Evolutionary conservation across 2,113 vertebrate species (phyloP), one percentile per base, ranked within the genome.

Genomic region (Garra rufa): DNA sequence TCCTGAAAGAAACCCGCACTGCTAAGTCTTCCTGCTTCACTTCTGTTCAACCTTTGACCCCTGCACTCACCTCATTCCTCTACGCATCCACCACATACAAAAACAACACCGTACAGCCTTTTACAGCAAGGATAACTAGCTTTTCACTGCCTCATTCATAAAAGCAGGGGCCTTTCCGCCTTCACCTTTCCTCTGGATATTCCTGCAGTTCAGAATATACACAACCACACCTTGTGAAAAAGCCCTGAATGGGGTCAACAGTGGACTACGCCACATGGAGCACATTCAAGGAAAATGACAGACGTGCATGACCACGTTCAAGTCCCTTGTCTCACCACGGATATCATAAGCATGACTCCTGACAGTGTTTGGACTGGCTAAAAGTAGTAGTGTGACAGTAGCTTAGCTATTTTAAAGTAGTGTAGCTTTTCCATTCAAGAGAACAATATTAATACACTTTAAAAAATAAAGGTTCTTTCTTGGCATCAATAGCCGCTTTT

Each of bases 41-140:
- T 88, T 71, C 82, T 69, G 55, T 87, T 86, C 88, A 87, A 91
- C 92, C 91, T 91, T 74, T 67, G 82, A 55, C 84, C 90, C 82
- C 43, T 44, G 0, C 6, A 17, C 83, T 85, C 52, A 71, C 30
- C 52, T 71, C 57, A 34, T 28, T 24, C 81, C 48, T 24, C n/a
- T 8, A 65, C 57, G 21, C 65, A 76, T 17, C 38, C 76, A 74
- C 69, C 67, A 24, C 52, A 67, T 87, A 28, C 80, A 91, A 92
- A 89, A 92, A 81, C 86, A 81, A 70, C 88, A 75, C 89, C 80
- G 59, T 46, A 75, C 77, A 41, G 85, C 80, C 59, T 79, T 83
- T 76, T 80, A 84, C 83, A 73, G 63, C 82, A 74, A 28, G 48
- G 69, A 86, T 82, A 57, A 79, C 83, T 83, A 41, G 48, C 86